These are phyloP conservation scores for Apaloderma vittatum DNA, from an alignment of 2,113 vertebrate genomes.

Conservation along the genomic window DNA sequence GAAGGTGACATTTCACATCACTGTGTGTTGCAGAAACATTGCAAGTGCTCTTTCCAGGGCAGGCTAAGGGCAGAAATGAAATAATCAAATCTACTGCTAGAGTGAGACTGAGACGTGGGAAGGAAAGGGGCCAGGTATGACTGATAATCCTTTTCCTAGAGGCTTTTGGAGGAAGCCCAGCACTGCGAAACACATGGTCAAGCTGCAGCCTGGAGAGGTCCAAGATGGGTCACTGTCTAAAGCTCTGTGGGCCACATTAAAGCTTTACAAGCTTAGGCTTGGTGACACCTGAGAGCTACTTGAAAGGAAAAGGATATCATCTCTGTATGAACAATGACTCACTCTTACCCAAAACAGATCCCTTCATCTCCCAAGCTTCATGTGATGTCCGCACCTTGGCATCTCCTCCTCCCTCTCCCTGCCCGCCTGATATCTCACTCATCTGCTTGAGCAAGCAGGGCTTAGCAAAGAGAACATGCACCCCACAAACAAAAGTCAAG, in stretches of 20 bases:
- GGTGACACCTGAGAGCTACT: background rate
- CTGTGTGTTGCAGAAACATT: rapidly evolving
- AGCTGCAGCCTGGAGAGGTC: background rate
- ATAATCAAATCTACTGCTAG: background rate
- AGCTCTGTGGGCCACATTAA: background rate
- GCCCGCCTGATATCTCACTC: background rate
- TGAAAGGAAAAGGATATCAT: background rate
- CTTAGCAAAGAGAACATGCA: background rate
- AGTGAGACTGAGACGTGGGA: background rate
- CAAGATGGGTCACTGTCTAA: background rate
- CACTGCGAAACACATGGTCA: background rate
- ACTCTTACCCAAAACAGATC: background rate
- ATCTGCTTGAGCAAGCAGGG: background rate
- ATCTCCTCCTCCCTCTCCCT: background rate
- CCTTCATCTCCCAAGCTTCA: background rate
- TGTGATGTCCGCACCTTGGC: background rate
- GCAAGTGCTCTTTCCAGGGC: background rate
- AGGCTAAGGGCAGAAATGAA: background rate
- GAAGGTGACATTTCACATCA: background rate
- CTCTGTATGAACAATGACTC: background rate
- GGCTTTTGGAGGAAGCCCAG: background rate
- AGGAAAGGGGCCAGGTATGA: background rate
- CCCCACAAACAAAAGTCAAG: conserved; percentile 9
- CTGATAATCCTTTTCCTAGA: background rate
- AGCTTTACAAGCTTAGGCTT: background rate